Conservation (phyloP, 2,113 vertebrate species). For the Chiloscyllium plagiosum region DNA sequence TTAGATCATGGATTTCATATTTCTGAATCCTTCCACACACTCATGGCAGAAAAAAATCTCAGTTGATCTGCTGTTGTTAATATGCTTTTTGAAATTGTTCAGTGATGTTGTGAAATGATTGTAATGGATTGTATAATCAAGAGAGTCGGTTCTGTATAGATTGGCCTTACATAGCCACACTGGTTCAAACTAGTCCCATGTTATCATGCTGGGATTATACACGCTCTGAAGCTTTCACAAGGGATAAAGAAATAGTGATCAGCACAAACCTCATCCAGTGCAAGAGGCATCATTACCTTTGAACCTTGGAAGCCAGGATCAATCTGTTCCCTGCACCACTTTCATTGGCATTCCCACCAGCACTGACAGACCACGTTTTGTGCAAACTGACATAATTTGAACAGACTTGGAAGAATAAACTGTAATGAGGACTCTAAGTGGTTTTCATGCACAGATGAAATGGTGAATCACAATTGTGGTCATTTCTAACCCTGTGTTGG, state of each 20-base stretch:
- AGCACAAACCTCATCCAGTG: neutral
- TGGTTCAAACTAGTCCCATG: neutral
- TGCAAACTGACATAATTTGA: neutral
- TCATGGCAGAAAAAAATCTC: neutral
- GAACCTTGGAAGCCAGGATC: neutral
- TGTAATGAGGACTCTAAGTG: neutral
- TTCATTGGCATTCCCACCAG: neutral
- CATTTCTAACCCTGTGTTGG: neutral
- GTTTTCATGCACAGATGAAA: neutral
- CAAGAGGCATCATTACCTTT: neutral
- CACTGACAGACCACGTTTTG: neutral
- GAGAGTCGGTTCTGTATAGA: neutral
- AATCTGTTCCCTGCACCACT: neutral
- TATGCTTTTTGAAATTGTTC: neutral
- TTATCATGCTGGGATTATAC: neutral
- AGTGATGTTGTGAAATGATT: neutral
- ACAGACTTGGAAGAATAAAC: neutral
- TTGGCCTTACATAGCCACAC: neutral
- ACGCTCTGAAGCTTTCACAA: neutral
- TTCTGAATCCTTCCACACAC: neutral
- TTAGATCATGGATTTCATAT: neutral
- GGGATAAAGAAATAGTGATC: neutral
- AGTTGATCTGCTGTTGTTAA: neutral
- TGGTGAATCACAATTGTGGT: neutral
- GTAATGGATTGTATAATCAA: neutral